These are phyloP conservation scores for Psittacus erithacus DNA, from an alignment of 2,113 vertebrate genomes.

Conservation along the genomic window DNA sequence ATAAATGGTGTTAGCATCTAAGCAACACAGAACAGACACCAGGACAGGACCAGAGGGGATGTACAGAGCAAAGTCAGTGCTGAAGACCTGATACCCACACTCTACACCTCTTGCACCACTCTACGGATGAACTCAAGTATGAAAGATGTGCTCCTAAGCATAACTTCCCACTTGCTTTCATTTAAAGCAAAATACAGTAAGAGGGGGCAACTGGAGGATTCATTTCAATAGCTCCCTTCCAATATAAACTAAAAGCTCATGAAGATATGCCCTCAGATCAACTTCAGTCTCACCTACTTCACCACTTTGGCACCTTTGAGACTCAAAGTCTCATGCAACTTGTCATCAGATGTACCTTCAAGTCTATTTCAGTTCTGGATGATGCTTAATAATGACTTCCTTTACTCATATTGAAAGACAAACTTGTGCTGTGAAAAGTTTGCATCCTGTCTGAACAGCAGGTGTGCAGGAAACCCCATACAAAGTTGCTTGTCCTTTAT, in stretches of 20 bases:
- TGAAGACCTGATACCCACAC: background rate
- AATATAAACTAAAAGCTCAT: background rate
- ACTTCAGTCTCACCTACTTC: background rate
- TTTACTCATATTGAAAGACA: background rate
- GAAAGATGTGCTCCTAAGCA: background rate
- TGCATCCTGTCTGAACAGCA: background rate
- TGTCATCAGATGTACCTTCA: background rate
- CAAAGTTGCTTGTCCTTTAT: background rate
- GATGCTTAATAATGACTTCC: background rate
- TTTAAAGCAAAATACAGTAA: background rate
- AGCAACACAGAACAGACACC: background rate
- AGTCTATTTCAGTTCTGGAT: background rate
- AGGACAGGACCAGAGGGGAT: too few relatives aligned
- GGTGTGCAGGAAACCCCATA: background rate
- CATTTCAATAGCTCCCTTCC: background rate
- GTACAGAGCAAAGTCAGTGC: background rate
- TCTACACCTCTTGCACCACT: background rate
- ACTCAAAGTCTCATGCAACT: background rate
- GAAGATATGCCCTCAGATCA: background rate
- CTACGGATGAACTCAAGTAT: rapidly evolving
- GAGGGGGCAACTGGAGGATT: background rate
- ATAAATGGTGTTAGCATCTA: background rate
- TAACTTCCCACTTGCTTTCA: background rate
- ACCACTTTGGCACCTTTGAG: background rate
- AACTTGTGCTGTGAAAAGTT: background rate